These are phyloP conservation scores for Peromyscus polionotus DNA, from an alignment of 2,113 vertebrate species.

Conservation along the genomic window DNA sequence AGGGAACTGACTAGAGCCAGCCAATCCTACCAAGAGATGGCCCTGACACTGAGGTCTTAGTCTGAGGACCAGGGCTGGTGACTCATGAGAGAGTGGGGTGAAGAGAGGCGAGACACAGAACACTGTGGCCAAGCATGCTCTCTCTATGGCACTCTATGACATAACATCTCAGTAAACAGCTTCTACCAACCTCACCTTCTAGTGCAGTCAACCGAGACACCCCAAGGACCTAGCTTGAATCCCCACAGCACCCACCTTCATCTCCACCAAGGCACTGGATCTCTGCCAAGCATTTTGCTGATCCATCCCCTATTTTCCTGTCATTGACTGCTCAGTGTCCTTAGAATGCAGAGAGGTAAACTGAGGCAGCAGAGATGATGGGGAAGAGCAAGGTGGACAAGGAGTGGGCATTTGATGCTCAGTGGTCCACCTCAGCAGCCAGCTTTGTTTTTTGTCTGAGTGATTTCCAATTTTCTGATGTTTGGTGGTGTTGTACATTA, in stretches of 20 bases:
- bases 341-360: not conserved
- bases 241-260: too few relatives aligned
- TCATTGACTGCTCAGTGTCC: rapidly evolving
- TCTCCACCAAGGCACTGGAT: rapidly evolving
- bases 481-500: not conserved
- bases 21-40: rapidly evolving
- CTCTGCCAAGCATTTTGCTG: rapidly evolving
- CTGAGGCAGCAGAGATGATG: not conserved
- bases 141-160: rapidly evolving
- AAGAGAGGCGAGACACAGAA: not conserved
- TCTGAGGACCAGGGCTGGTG: not conserved
- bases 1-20: rapidly evolving
- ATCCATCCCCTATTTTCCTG: rapidly evolving
- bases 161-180: too few relatives aligned
- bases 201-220: not conserved
- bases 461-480: not conserved
- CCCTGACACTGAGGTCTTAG: not conserved
- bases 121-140: rapidly evolving
- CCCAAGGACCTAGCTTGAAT: rapidly evolving
- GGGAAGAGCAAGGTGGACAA: rapidly evolving
- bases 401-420: rapidly evolving
- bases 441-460: not conserved
- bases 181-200: rapidly evolving
- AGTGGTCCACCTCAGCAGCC: rapidly evolving
- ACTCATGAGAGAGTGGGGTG: not conserved